These are phyloP conservation scores for Herpailurus yagouaroundi DNA, from an alignment of 2,113 vertebrate species.

Conservation along the genomic window DNA sequence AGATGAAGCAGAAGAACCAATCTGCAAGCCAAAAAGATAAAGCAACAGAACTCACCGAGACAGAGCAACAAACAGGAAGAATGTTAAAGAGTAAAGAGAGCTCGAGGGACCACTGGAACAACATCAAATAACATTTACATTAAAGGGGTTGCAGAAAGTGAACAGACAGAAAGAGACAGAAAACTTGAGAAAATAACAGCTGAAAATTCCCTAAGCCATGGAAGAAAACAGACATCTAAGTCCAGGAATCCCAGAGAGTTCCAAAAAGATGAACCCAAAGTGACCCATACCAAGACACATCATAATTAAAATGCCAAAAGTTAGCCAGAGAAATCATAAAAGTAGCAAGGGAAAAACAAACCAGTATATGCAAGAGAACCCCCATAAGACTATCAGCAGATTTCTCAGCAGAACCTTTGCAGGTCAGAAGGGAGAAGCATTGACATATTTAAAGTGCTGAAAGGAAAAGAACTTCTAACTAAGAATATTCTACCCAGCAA, in stretches of 20 bases:
- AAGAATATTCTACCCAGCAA: background rate
- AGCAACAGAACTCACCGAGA: background rate
- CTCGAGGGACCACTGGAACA: background rate
- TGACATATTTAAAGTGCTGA: background rate
- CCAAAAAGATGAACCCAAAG: background rate
- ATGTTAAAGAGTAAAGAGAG: background rate
- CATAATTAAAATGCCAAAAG: background rate
- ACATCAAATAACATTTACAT: background rate
- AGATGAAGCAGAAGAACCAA: background rate
- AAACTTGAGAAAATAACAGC: background rate
- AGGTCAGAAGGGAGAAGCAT: background rate
- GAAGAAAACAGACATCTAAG: background rate
- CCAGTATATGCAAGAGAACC: background rate
- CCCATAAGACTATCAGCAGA: background rate
- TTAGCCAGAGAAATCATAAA: background rate
- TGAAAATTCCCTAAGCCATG: background rate
- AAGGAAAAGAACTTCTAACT: background rate
- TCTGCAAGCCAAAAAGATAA: background rate
- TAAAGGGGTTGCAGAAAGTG: background rate
- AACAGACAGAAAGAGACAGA: background rate
- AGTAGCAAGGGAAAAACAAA: background rate
- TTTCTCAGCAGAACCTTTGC: background rate
- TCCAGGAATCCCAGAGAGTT: background rate
- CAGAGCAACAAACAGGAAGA: background rate
- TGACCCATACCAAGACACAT: background rate